phyloP scores from a whole-genome alignment of 2,888 invertebrate genomes.

The Heteromurus nitidus region DNA sequence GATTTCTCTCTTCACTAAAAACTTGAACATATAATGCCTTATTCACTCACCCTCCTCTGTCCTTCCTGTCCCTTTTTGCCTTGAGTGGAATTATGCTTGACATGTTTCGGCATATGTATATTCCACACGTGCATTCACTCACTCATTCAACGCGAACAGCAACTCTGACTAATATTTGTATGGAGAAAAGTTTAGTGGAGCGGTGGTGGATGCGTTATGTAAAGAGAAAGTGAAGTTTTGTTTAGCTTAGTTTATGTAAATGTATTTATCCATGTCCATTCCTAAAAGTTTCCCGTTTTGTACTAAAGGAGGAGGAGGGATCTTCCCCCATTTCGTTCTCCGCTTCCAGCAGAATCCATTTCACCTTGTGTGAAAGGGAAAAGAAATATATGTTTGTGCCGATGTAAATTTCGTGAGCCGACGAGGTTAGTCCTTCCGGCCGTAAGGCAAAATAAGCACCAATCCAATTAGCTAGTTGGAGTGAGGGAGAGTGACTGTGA shows the following conservation, averaged over 20 bases:
- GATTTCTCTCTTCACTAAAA: slow-evolving; percentile 2
- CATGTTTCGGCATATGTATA: no score
- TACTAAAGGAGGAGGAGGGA: no score
- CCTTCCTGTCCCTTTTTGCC: slow-evolving; percentile 4
- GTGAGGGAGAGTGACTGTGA: background rate
- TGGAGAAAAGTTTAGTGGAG: no score
- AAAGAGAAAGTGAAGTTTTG: slow-evolving; percentile 7
- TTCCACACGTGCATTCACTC: no score
- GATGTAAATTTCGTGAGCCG: no score
- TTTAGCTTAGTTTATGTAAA: slow-evolving; percentile 10
- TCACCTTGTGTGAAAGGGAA: background rate
- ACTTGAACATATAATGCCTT: no score
- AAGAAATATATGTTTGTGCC: background rate
- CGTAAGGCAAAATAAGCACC: slow-evolving; percentile 22
- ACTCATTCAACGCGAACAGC: no score
- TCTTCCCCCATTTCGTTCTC: background rate
- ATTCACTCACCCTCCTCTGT: background rate
- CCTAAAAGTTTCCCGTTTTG: background rate
- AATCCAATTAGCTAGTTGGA: slow-evolving; percentile 44
- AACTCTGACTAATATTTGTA: no score
- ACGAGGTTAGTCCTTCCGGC: no score
- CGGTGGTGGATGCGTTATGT: no score
- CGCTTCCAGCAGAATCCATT: background rate
- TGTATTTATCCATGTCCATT: slow-evolving; percentile 16
- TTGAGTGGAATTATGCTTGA: no score